A percentile compares a stretch with the other conserved stretches of the same genome.
phyloP scores from a whole-genome alignment of 2,113 vertebrate species.

The Geococcyx californianus region DNA sequence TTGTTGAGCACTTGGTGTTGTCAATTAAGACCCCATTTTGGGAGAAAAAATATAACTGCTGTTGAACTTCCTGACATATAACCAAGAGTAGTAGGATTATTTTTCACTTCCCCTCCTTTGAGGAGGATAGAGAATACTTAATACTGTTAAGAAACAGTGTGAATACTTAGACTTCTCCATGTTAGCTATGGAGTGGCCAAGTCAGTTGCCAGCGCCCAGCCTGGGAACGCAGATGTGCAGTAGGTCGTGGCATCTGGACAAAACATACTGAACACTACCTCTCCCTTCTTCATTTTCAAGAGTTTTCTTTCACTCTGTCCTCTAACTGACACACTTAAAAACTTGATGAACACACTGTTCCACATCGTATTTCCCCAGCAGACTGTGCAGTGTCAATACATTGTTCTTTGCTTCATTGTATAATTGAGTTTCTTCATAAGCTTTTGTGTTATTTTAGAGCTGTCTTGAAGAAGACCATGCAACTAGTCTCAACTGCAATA shows the following conservation, averaged over 20 bases:
- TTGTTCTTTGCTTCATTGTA: neutral
- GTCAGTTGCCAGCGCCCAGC: neutral
- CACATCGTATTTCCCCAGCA: neutral
- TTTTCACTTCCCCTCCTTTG: neutral
- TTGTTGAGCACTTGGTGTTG: neutral
- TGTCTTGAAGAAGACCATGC: neutral
- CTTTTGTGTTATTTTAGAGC: conserved; percentile 17
- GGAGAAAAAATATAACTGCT: neutral
- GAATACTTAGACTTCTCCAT: neutral
- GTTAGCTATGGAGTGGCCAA: neutral
- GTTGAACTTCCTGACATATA: neutral
- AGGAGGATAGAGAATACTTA: neutral
- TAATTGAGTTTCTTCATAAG: neutral
- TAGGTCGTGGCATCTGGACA: accelerated
- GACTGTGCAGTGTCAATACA: neutral
- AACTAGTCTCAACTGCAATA: conserved; percentile 11
- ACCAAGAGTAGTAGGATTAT: neutral
- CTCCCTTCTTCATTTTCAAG: neutral
- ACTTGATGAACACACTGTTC: neutral
- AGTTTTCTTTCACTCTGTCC: neutral
- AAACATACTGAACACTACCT: neutral
- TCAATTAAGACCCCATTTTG: neutral
- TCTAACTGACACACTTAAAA: neutral
- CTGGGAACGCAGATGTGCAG: neutral
- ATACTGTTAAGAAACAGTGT: neutral